Evolutionary conservation across 2,113 vertebrate species (phyloP), one percentile per base, ranked within the genome.

Genomic region (Macrotus californicus): DNA sequence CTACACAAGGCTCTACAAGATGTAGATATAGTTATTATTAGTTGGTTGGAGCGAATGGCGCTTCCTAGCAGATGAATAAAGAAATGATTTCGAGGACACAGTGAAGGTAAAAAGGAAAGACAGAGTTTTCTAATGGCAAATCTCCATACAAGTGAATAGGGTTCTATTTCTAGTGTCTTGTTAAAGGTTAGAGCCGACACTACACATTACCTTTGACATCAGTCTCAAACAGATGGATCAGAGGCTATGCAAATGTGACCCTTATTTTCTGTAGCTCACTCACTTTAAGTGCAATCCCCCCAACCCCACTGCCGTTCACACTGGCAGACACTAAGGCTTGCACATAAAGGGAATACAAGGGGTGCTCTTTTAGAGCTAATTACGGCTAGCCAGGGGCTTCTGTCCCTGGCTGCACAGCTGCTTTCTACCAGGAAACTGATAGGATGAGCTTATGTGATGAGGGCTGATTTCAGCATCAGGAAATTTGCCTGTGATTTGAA

Each of bases 341-440:
- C 75, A 36, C 36, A 93, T 66, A 70, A 82, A 69, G 31, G 9
- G 36, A 66, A 79, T 82, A 87, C 11, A 56, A 70, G 24, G 24
- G 41, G 46, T 64, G 26, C 24, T 66, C 72, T 80, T 91, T 91
- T n/a, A 80, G 76, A 73, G 52, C 72, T 84, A 93, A 87, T 56
- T 43, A 87, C 3, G 70, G 79, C 64, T 76, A 48, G 72, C 56
- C 83, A 69, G 80, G 76, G 84, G 59, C 86, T 90, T 96, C 93
- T 91, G 88, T 69, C 77, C 56, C 67, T 79, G 54, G 86, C 16
- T 79, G 41, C 77, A 86, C 46, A 75, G 46, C 72, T n/a, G 50
- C 48, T 95, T 96, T 96, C 96, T 36, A 70, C 41, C 46, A 81
- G 83, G 56, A 94, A 96, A 92, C 39, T 67, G 52, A 88, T 64